phyloP scores from a whole-genome alignment of 92 coral and sea anemone genomes.

The Zoanthus sansibaricus region DNA sequence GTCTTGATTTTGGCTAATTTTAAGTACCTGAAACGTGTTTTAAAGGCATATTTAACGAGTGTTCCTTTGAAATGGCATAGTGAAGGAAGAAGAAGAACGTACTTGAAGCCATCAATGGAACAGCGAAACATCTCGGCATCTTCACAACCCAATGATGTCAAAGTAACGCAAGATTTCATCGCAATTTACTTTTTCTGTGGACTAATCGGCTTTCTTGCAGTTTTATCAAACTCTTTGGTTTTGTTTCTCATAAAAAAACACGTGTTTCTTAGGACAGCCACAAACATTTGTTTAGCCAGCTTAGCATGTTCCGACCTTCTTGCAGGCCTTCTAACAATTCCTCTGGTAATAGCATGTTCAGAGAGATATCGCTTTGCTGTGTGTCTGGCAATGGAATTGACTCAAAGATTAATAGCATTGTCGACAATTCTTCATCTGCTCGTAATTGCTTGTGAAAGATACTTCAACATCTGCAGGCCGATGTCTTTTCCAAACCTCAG shows the following conservation, averaged over 20 bases:
- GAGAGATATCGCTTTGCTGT: constrained; percentile 2
- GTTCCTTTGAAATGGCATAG: too few relatives aligned
- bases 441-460: constrained; percentile 24
- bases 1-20: too few relatives aligned
- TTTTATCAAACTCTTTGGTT: constrained; percentile 14
- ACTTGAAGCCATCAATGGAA: background rate
- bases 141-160: background rate
- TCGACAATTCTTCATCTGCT: constrained; percentile 34
- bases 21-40: too few relatives aligned
- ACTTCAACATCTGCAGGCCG: constrained; percentile 22
- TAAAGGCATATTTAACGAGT: too few relatives aligned
- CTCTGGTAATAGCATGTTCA: constrained; percentile 25
- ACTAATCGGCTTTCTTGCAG: constrained; percentile 1
- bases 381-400: constrained; percentile 25
- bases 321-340: constrained; percentile 25
- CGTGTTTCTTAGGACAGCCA: constrained; percentile 23
- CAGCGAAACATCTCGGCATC: background rate
- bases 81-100: too few relatives aligned
- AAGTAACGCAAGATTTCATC: constrained; percentile 12
- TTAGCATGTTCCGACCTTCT: constrained; percentile 41
- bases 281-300: constrained; percentile 30
- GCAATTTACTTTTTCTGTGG: constrained; percentile 13
- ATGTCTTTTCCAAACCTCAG: background rate
- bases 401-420: constrained; percentile 27
- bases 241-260: constrained; percentile 8